Evolutionary conservation across 2,888 invertebrate genomes (phyloP), one percentile per base, ranked within the genome.

Genomic region (Andrena fulva): DNA sequence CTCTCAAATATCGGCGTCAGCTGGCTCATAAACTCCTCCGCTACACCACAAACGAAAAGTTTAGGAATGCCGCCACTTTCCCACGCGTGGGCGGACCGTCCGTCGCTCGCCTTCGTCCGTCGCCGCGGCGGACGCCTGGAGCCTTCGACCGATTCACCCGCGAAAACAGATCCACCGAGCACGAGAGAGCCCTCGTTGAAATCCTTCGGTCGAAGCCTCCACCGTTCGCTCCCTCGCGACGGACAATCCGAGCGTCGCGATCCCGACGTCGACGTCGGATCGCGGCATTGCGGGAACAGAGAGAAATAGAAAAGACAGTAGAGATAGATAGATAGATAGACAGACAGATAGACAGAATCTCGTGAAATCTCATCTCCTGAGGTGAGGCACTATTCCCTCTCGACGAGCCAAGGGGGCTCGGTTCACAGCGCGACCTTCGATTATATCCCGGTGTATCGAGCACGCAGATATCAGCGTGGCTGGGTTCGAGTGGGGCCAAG

Each of bases 1-100:
- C 97, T 97, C 96, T 98, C 98, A 96, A 98, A 98, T 95, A 98
- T 98, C 94, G 98, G 98, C 97, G 97, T 98, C 96, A 98, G 96
- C 96, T 98, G 98, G 95, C 96, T 97, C 97, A 98, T 96, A 96
- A 98, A 97, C 96, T 98, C 98, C 96, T 98, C 97, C 95, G 98
- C 98, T 98, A 95, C 73, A 89, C 87, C 93, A 93, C 85, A 89
- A 88, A 88, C 81, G 66, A 88, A 88, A 83, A 79, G 56, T 82
- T 88, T 88, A 84, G 77, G 77, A 80, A 82, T 70, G n/a, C n/a
- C n/a, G 63, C 52, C 50, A 50, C 71, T 60, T n/a, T 60, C 59
- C 31, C 31, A 4, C 10, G 42, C 33, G 63, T 24, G 8, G 33
- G 48, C 60, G 33, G 33, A 66, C 68, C 54, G 64, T 54, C 35